phyloP scores from a whole-genome alignment of 2,113 vertebrate species.

The Apteryx mantelli region DNA sequence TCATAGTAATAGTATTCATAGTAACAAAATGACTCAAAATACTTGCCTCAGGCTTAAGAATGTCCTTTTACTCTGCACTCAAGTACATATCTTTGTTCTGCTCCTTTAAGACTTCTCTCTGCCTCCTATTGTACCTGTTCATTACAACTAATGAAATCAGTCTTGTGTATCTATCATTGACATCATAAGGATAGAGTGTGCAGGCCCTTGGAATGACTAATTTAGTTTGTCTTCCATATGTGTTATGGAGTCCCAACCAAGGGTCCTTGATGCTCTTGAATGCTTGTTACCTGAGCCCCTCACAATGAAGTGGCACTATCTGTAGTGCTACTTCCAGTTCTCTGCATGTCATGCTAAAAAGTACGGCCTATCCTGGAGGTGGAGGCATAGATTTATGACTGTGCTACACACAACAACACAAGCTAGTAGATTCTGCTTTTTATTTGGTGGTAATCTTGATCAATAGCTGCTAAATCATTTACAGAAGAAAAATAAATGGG shows the following conservation, averaged over 20 bases:
- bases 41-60: neutral
- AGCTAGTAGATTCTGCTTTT: conserved; percentile 64
- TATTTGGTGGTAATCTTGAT: conserved; percentile 74
- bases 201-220: accelerated
- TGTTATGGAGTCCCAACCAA: neutral
- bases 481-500: conserved; percentile 56
- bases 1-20: neutral
- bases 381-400: conserved; percentile 46
- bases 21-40: neutral
- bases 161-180: neutral
- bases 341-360: neutral
- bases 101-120: neutral
- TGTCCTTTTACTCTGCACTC: neutral
- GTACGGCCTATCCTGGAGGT: neutral
- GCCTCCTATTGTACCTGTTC: neutral
- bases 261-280: neutral
- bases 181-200: neutral
- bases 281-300: neutral
- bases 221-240: neutral
- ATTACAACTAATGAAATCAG: neutral
- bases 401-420: conserved; percentile 38
- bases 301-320: neutral
- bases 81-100: neutral
- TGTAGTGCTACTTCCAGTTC: neutral
- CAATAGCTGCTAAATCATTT: conserved; percentile 65